Percentiles rank a stretch among this genome's conserved stretches.
Evolutionary conservation across 1,140 invertebrate species (phyloP).

Genomic region (Zaprionus kolodkinae): DNA sequence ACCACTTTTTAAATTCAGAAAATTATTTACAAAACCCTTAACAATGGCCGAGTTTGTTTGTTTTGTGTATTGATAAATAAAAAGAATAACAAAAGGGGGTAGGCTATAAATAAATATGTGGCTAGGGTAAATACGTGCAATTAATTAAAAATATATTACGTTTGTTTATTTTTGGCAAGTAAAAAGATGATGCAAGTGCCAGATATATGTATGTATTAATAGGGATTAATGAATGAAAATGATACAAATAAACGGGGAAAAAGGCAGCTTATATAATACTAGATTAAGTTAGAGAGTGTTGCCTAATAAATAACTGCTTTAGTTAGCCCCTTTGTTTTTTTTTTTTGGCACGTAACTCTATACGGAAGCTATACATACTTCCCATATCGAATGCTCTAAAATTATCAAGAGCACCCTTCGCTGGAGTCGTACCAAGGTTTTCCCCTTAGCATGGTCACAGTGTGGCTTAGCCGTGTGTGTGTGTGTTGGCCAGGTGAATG

Average conservation of each 20-base stretch:
- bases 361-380: conserved; percentile 33
- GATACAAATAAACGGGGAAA: not conserved
- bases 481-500: conserved; percentile 48
- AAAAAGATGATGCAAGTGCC: not conserved
- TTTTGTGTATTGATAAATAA: not conserved
- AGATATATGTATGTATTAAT: too few relatives aligned
- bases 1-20: conserved; percentile 1
- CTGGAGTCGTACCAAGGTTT: conserved; percentile 56
- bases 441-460: conserved; percentile 47
- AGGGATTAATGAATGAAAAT: not conserved
- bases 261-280: not conserved
- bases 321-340: conserved; percentile 13
- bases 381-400: conserved; percentile 28
- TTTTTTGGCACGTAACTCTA: conserved; percentile 11
- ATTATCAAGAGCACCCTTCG: conserved; percentile 49
- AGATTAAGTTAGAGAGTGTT: not conserved
- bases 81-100: conserved; percentile 1
- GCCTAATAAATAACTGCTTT: not conserved
- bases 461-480: conserved; percentile 37
- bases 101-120: conserved; percentile 17
- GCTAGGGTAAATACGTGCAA: not conserved
- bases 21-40: conserved; percentile 8
- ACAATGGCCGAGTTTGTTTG: not conserved
- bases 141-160: conserved; percentile 11
- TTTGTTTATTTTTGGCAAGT: conserved; percentile 10